These are phyloP conservation scores for Ostrea denselamellosa DNA, from an alignment of 1,140 invertebrate species.

Conservation along the genomic window DNA sequence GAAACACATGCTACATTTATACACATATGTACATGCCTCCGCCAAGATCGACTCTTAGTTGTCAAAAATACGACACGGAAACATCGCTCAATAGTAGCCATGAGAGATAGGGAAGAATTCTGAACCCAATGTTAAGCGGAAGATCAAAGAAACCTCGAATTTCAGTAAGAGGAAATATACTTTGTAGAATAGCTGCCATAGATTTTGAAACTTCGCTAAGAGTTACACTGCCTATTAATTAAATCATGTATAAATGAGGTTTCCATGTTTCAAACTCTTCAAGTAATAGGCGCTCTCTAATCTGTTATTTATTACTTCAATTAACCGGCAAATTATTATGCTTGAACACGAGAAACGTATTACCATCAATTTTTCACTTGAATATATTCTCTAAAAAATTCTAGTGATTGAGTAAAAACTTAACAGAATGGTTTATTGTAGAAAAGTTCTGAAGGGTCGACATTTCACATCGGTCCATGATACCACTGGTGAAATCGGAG, in stretches of 20 bases:
- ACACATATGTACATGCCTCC: background rate
- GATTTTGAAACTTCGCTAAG: conserved; percentile 13
- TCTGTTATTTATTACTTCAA: conserved; percentile 40
- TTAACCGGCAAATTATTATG: conserved; percentile 38
- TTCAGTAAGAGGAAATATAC: background rate
- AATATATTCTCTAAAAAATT: conserved; percentile 18
- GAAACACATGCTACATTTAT: background rate
- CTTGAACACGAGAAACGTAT: conserved; percentile 35
- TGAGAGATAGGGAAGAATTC: background rate
- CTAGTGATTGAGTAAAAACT: background rate
- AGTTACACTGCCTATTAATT: conserved; percentile 30
- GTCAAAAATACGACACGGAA: conserved; percentile 17
- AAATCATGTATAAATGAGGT: conserved; percentile 36
- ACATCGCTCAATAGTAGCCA: conserved; percentile 34
- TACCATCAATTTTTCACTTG: conserved; percentile 14
- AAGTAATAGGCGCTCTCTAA: background rate
- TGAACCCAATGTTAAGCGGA: background rate
- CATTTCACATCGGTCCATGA: background rate
- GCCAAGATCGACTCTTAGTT: conserved; percentile 10
- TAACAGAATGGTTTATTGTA: background rate
- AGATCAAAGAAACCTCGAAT: conserved; percentile 25
- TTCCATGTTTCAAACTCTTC: conserved; percentile 13
- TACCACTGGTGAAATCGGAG: background rate
- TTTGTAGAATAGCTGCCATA: conserved; percentile 8
- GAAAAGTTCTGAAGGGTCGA: background rate